Conservation (phyloP, 2,113 vertebrate genomes). For the Stigmatopora nigra region DNA sequence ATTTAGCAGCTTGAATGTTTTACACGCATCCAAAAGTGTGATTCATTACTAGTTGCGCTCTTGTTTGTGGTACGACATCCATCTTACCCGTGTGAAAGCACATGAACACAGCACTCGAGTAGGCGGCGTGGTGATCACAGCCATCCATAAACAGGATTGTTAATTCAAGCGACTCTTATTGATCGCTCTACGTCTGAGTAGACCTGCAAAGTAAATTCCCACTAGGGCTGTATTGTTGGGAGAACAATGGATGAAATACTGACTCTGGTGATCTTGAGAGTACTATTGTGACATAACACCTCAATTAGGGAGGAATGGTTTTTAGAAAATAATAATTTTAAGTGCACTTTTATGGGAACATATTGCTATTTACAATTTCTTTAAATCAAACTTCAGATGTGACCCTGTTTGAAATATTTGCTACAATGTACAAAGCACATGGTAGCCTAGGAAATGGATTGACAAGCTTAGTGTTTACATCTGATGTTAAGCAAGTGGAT, state of each 20-base stretch:
- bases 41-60: not conserved
- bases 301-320: not conserved
- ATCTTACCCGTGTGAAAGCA: not conserved
- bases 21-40: not conserved
- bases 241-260: not conserved
- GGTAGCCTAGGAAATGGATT: not conserved
- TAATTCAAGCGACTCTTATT: conserved; percentile 1
- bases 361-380: too few species aligned
- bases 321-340: too few species aligned
- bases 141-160: conserved; percentile 4
- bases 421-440: not conserved
- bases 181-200: conserved; percentile 1
- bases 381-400: too few species aligned
- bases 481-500: conserved; percentile 42
- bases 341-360: too few species aligned
- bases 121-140: not conserved
- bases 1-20: not conserved
- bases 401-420: not conserved
- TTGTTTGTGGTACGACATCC: not conserved
- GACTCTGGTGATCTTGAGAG: not conserved
- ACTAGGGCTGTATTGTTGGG: not conserved
- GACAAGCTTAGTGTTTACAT: conserved; percentile 30
- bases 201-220: not conserved
- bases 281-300: not conserved
- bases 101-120: not conserved